Percentiles rank a stretch among this genome's conserved stretches.
phyloP scores from a whole-genome alignment of 2,113 vertebrate species.

The Struthidea cinerea region DNA sequence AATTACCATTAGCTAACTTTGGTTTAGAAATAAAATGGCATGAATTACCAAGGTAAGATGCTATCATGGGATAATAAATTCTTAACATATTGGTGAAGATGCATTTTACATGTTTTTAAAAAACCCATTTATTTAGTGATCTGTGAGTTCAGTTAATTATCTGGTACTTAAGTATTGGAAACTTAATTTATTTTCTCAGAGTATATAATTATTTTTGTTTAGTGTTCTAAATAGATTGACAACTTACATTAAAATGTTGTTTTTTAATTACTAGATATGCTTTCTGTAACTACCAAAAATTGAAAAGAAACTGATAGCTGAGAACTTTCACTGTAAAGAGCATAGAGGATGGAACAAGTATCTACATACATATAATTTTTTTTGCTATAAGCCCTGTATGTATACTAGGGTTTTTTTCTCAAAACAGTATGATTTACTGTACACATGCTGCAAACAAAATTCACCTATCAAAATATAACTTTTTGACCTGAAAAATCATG shows the following conservation, averaged over 20 bases:
- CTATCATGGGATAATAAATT: not conserved
- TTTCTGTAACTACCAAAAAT: not conserved
- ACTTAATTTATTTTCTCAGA: not conserved
- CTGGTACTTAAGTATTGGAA: not conserved
- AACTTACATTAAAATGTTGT: not conserved
- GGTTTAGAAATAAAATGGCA: not conserved
- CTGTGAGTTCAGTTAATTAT: not conserved
- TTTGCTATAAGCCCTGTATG: not conserved
- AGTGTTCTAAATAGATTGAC: not conserved
- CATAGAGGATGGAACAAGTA: not conserved
- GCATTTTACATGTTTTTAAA: not conserved
- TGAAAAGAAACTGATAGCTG: not conserved
- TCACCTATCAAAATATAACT: not conserved
- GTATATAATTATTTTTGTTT: not conserved
- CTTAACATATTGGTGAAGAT: not conserved
- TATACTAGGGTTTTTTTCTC: not conserved
- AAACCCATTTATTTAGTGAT: not conserved
- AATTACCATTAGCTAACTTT: not conserved
- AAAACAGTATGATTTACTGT: not conserved
- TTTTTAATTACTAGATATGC: not conserved
- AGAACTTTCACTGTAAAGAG: not conserved
- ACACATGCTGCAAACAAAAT: not conserved
- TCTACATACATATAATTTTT: no score
- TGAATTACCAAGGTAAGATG: not conserved
- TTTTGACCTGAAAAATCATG: not conserved